Evolutionary conservation across 2,113 vertebrate species (phyloP), one percentile per base, ranked within the genome.

Genomic region (Eulacestoma nigropectus): DNA sequence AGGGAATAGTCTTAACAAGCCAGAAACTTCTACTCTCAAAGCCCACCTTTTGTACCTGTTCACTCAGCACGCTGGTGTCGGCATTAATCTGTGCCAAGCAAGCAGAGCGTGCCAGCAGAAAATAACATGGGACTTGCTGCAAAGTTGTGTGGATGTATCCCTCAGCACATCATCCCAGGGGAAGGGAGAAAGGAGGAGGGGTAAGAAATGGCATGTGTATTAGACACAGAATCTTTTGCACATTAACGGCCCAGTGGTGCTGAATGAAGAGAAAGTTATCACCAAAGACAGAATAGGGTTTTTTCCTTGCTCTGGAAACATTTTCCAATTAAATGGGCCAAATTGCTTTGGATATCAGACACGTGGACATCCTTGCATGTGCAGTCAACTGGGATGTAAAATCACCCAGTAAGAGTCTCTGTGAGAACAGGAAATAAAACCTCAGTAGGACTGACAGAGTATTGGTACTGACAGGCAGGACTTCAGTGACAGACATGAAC

Each of bases 61-160:
- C 53, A 10, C 9, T 27, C 32, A 46, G 35, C 4, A 26, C 1
- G 0, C 21, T 25, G 27, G 17, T 33, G 39, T 2, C 2, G 6
- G 32, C 49, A 46, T 26, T 21, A 6, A 37, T 23, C n/a, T 23
- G n/a, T 29, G 69, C 74, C 4, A 1, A 0, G 16, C 17, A 27
- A 30, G 33, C 37, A 30, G 15, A 15, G 41, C 25, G 33, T 32
- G 3, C 41, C 63, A 76, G 53, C 27, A 73, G 74, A 37, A 57
- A 73, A 44, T 27, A 49, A 26, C 33, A 19, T 13, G 27, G 70
- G 32, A 77, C 53, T 37, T 80, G 21, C 33, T 27, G 59, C 32
- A 33, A 20, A 70, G 39, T 7, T 44, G 13, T 7, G 25, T 30
- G 44, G 39, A 29, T 64, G 1, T 42, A 49, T 39, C 27, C 50